A percentile compares a stretch with the other conserved stretches of the same genome.
Evolutionary conservation across 2,797 vertebrate species (phyloP).

Genomic region (Cheirogaleus major): DNA sequence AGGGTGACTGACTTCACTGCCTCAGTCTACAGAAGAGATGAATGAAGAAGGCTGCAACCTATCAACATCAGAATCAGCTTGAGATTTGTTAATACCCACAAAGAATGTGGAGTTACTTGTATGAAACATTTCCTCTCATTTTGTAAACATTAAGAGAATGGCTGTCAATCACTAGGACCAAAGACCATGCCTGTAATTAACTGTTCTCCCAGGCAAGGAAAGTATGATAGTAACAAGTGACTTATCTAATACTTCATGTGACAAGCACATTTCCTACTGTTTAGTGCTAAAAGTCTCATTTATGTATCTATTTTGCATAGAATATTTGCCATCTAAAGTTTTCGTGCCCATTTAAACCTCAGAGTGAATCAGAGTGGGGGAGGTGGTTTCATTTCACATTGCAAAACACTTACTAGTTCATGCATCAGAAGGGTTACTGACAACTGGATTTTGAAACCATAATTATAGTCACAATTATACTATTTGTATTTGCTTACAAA

Average conservation of each 20-base stretch:
- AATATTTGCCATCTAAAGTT: conserved; percentile 34
- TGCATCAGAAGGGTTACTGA: background rate
- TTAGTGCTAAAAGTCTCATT: conserved; percentile 1
- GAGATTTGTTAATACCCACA: background rate
- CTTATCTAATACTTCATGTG: background rate
- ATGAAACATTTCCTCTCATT: background rate
- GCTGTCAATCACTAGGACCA: conserved; percentile 28
- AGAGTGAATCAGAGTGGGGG: background rate
- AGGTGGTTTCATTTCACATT: conserved; percentile 51
- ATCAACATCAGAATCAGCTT: background rate
- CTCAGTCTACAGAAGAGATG: background rate
- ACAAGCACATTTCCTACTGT: background rate
- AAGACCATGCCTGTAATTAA: conserved; percentile 22
- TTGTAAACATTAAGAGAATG: conserved; percentile 50
- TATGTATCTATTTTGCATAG: background rate
- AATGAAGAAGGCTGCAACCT: background rate
- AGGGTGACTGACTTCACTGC: background rate
- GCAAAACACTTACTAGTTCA: conserved; percentile 41
- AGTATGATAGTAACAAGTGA: background rate
- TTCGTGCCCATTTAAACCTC: conserved; percentile 30
- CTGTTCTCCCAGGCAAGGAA: background rate
- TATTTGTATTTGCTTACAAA: conserved; percentile 44
- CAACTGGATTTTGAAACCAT: conserved; percentile 24
- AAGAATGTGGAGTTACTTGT: conserved; percentile 19
- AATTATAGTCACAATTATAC: background rate